Base-by-base conservation (phyloP, 2,888 invertebrate genomes). In the Timema cristinae region DNA sequence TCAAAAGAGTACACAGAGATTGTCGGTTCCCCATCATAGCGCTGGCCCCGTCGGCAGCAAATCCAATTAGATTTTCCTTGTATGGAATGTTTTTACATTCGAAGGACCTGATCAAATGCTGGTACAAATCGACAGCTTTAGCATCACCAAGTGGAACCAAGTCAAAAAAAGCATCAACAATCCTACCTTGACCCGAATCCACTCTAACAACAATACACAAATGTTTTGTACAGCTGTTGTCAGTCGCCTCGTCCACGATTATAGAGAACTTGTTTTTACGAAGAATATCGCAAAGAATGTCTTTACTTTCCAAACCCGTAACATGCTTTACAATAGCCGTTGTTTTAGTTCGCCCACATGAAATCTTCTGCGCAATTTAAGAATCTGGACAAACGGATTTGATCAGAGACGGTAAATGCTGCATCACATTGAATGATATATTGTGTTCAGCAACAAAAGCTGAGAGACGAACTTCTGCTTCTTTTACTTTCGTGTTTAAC, bases 11-110 rank as follows among this genome's bases (percentile, higher is more conserved):
- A 16, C 75, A 72, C 10, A 81, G 75, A 11, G 79, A 81, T 77
- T 80, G 75, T 59, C 77, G 72, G 16, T 59, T 52, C 6, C 79
- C 80, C 75, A 79, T 78, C 81, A 81, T 81, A 2, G 77, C 77
- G 76, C 77, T 80, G 4, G 81, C 80, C n/a, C 81, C 80, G 77
- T 81, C 80, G 6, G 79, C 77, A 50, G 78, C 79, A 76, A 81
- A 81, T 1, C 80, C 80, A 66, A 81, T 77, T 76, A 81, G 76
- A 66, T 79, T 79, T 70, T 74, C 51, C 73, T 77, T 77, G 67
- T 78, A 80, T 70, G 77, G 72, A 73, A 80, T 79, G 56, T 76
- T 73, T 72, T 77, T 56, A 32, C 76, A 68, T 8, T 67, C 48
- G 72, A 78, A 78, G 73, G 56, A 74, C 15, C 75, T 72, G 59